Percentiles rank a stretch among this genome's conserved stretches.
Conservation (phyloP, 1,140 invertebrate species). For the Ganaspis sp. region DNA sequence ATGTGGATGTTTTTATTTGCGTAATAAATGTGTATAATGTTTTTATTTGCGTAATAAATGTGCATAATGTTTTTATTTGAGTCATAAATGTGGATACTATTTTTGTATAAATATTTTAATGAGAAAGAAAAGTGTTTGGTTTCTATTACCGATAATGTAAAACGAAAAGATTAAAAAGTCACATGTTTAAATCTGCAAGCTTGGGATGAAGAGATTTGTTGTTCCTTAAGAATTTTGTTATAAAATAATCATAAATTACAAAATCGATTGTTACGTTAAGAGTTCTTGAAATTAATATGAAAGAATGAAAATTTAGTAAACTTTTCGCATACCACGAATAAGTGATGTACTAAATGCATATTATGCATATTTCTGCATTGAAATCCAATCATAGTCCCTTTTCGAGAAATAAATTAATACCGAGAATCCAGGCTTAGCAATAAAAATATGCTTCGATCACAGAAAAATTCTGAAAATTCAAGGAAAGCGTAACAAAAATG, state of each 20-base stretch:
- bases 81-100: no score
- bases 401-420: not conserved
- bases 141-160: no score
- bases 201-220: not conserved
- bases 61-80: no score
- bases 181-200: no score
- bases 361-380: not conserved
- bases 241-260: not conserved
- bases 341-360: not conserved
- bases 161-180: no score
- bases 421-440: not conserved
- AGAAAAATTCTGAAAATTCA: not conserved
- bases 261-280: not conserved
- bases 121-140: no score
- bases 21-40: no score
- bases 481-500: no score
- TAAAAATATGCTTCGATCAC: not conserved
- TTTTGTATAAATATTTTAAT: no score
- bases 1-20: no score
- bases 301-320: not conserved
- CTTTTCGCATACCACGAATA: conserved; percentile 4
- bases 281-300: not conserved
- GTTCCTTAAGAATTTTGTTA: not conserved
- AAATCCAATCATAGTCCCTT: not conserved
- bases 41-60: no score